Base-by-base conservation (phyloP, 2,888 invertebrate species). In the Hyppa rectilinea region DNA sequence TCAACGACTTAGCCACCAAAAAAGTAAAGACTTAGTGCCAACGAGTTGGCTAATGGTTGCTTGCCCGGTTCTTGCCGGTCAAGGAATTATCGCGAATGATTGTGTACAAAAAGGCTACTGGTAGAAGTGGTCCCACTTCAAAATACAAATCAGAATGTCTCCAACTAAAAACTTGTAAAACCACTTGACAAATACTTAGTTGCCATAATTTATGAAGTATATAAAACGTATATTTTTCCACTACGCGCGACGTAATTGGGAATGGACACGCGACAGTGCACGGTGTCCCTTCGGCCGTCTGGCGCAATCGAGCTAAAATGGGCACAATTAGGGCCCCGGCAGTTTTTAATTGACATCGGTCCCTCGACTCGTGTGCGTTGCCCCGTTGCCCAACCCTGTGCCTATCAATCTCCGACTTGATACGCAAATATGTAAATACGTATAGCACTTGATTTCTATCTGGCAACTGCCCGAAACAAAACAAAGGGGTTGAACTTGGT, bases 311-410 rank as follows among this genome's bases (percentile, higher is more conserved):
- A 88, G 88, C 91, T 92, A 90, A 93, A 94, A 92, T 91, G 92
- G 90, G 86, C 88, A 91, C 92, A 94, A 94, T 94, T 94, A 94
- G 89, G 88, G 85, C 85, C 86, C 86, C 87, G 88, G 87, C 87
- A 89, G 88, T 86, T 90, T 92, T 92, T 94, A 94, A 94, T 94
- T 94, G 94, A 93, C 92, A 89, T 88, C 85, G 87, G 88, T 90
- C 90, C 87, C 88, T 87, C 83, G 82, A 68, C 70, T 75, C 82
- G 75, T 82, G 74, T 77, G 72, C 75, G 68, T 68, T 73, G 72
- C 71, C 75, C 73, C 68, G 67, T 69, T 70, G 71, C 69, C 71
- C 67, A 82, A 82, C 84, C 80, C 85, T 74, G 77, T 55, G 79
- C 81, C 85, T 79, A 87, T 87, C 87, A 86, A 87, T 88, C 84